Evolutionary conservation across 2,888 invertebrate genomes (phyloP).

Genomic region (Leucophenga maculata): DNA sequence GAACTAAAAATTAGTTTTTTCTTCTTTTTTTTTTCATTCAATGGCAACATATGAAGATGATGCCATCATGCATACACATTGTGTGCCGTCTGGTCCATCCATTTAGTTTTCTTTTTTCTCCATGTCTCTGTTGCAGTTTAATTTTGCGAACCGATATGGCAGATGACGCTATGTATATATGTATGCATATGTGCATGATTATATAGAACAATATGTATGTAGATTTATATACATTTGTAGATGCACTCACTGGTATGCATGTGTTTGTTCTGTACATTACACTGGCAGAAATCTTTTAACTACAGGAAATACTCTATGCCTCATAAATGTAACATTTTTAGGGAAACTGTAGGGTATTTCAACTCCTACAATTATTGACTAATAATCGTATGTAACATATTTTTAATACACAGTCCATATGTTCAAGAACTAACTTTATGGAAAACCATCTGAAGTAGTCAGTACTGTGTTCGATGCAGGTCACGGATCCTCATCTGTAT

Average conservation of each 20-base stretch:
- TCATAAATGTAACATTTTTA: too few species aligned
- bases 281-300: slow-evolving; percentile 35
- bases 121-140: slow-evolving; percentile 13
- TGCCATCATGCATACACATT: neutral
- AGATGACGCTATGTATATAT: slow-evolving; percentile 16
- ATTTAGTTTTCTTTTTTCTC: neutral
- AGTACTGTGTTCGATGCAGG: too few species aligned
- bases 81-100: neutral
- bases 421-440: too few species aligned
- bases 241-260: slow-evolving; percentile 40
- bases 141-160: slow-evolving; percentile 9
- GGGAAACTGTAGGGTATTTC: too few species aligned
- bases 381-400: too few species aligned
- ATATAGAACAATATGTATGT: slow-evolving; percentile 10
- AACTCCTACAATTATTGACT: too few species aligned
- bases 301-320: too few species aligned
- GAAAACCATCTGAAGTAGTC: too few species aligned
- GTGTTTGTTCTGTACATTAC: slow-evolving; percentile 45
- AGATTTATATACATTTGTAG: slow-evolving; percentile 25
- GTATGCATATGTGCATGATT: slow-evolving; percentile 10
- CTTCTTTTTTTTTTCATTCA: slow-evolving; percentile 36
- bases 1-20: slow-evolving; percentile 5
- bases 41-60: neutral
- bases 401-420: too few species aligned
- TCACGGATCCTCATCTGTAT: too few species aligned